phyloP scores from a whole-genome alignment of 1,140 invertebrate genomes.

The Asbolus verrucosus region DNA sequence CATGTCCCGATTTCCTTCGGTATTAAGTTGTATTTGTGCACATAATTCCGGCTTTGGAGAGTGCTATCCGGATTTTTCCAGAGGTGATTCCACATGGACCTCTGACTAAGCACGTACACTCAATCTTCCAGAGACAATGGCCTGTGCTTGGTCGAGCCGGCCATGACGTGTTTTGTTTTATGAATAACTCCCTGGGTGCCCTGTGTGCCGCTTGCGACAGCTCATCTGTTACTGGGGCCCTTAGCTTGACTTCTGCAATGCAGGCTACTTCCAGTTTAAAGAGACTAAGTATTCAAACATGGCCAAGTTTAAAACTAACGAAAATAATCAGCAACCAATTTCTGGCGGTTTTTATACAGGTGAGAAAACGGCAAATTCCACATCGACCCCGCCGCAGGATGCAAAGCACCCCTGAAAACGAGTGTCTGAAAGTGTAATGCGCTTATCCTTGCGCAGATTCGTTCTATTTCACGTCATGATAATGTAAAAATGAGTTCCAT shows the following conservation, averaged over 20 bases:
- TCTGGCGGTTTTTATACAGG: background rate
- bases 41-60: conserved; percentile 27
- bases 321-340: conserved; percentile 9
- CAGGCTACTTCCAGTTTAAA: background rate
- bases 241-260: conserved; percentile 46
- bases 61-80: conserved; percentile 41
- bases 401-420: conserved; percentile 36
- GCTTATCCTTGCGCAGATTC: conserved; percentile 43
- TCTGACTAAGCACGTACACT: conserved; percentile 55
- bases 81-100: conserved; percentile 46
- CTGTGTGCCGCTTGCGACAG: conserved; percentile 51
- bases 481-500: conserved; percentile 56
- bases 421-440: conserved; percentile 44
- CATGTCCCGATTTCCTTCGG: conserved; percentile 5
- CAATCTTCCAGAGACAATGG: conserved; percentile 54
- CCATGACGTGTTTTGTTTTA: conserved; percentile 55
- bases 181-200: conserved; percentile 54
- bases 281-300: too few relatives aligned
- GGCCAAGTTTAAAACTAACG: conserved; percentile 32
- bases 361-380: conserved; percentile 7
- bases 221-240: conserved; percentile 51
- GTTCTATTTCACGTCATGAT: conserved; percentile 51
- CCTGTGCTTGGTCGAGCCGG: conserved; percentile 50
- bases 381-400: background rate
- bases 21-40: conserved; percentile 34